Evolutionary conservation across 2,888 invertebrate species (phyloP), one percentile per base, ranked within the genome.

Genomic region (Philhelius pedissequus): DNA sequence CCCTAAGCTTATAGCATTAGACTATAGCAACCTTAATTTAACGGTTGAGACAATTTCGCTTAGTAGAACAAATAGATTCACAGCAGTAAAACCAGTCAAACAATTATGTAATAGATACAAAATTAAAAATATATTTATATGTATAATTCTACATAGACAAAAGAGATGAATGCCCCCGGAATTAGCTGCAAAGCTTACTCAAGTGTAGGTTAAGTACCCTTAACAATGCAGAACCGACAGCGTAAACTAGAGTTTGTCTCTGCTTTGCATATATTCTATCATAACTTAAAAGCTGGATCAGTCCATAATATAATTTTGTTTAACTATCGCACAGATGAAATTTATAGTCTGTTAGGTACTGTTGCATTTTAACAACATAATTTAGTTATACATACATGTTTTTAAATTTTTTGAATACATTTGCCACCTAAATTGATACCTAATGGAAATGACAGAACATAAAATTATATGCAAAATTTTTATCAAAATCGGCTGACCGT

Each of bases 21-120:
- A 27, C 15, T 38, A 22, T n/a, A 64, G 45, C n/a, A 22, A 64
- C 64, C 64, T 48, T 64, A 79, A 83, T 79, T 83, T 83, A 83
- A 83, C 83, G 83, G 83, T 83, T 83, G 79, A 79, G 52, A 18
- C 79, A 70, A 83, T 79, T 64, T 70, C 83, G 79, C 83, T 83
- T 83, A 83, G 79, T 75, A 83, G 79, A 83, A 83, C 83, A 83
- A 83, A 83, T 83, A 83, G 79, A 74, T 79, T 69, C 54, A 74
- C 71, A 52, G 58, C 66, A 52, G 25, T 50, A 54, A 30, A 43
- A 20, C 52, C 52, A 60, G 40, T 50, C 25, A 83, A 76, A 76
- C 66, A 52, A 66, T 73, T 68, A 78, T 64, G 48, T 30, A 78
- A 78, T 45, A 74, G 27, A 56, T 56, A 56, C n/a, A 64, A 62